A percentile compares a stretch with the other conserved stretches of the same genome.
phyloP scores from a whole-genome alignment of 2,113 vertebrate genomes.

The Hemichromis elongatus region DNA sequence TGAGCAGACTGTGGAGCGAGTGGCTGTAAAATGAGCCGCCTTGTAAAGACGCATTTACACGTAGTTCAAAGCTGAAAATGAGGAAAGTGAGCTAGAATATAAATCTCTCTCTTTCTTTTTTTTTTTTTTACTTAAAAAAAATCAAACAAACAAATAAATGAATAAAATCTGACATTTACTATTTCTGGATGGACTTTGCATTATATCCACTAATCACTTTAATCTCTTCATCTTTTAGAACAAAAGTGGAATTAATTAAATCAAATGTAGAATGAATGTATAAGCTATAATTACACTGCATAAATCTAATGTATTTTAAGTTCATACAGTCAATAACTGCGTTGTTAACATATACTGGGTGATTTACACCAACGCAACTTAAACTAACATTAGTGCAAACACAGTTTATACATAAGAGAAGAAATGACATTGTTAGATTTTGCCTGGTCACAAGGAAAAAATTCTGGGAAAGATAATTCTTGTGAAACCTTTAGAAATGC shows the following conservation, averaged over 20 bases:
- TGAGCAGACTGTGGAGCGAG: neutral
- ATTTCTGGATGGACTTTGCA: neutral
- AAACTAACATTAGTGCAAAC: neutral
- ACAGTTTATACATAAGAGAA: neutral
- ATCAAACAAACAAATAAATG: neutral
- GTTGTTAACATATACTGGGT: constrained; percentile 53
- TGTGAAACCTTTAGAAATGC: neutral
- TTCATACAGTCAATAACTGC: neutral
- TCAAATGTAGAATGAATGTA: neutral
- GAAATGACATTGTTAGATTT: neutral
- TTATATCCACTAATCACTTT: neutral
- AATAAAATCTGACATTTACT: neutral
- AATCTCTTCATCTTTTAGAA: neutral
- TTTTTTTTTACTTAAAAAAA: neutral
- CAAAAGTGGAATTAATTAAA: neutral
- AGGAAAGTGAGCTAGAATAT: neutral
- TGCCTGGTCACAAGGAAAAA: neutral
- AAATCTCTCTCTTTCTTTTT: neutral
- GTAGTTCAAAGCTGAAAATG: constrained; percentile 3
- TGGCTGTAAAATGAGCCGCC: neutral
- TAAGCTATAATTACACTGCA: too few species aligned
- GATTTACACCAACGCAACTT: neutral
- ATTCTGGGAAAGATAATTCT: neutral
- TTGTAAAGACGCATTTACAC: neutral
- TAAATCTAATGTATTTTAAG: too few species aligned